These are phyloP conservation scores for Lissonota sp. DNA, from an alignment of 2,888 invertebrate species.

Conservation along the genomic window DNA sequence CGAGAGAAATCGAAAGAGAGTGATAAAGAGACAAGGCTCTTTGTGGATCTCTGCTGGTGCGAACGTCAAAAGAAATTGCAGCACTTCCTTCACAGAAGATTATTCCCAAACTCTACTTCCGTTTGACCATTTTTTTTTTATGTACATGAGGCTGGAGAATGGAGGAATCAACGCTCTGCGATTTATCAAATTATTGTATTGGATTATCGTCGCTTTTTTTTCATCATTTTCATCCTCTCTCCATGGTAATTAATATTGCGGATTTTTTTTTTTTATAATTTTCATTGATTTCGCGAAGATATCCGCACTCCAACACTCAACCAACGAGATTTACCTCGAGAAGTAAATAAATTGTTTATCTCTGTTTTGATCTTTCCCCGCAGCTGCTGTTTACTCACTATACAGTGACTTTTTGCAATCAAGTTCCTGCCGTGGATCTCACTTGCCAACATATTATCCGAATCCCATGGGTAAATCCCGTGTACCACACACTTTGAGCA, in stretches of 20 bases:
- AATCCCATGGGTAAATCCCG: constrained; percentile 1
- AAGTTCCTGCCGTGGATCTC: neutral
- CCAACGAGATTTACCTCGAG: neutral
- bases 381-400: constrained; percentile 35
- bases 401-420: constrained; percentile 13
- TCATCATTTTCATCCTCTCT: neutral
- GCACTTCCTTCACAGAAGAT: too few species aligned
- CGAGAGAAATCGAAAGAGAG: too few species aligned
- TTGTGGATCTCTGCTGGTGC: too few species aligned
- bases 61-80: too few species aligned
- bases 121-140: too few species aligned
- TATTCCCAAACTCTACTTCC: too few species aligned
- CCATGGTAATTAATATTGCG: too few species aligned
- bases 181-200: too few species aligned
- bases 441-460: constrained; percentile 12
- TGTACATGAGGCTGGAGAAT: too few species aligned
- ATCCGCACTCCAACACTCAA: neutral
- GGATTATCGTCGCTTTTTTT: constrained; percentile 14
- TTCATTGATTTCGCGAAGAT: neutral
- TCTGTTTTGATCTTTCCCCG: constrained; percentile 14
- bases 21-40: too few species aligned
- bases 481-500: neutral
- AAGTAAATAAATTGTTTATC: constrained; percentile 15
- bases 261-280: constrained; percentile 1
- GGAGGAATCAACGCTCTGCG: too few species aligned